Conservation (phyloP, 2,113 vertebrate species). For the Columba livia region DNA sequence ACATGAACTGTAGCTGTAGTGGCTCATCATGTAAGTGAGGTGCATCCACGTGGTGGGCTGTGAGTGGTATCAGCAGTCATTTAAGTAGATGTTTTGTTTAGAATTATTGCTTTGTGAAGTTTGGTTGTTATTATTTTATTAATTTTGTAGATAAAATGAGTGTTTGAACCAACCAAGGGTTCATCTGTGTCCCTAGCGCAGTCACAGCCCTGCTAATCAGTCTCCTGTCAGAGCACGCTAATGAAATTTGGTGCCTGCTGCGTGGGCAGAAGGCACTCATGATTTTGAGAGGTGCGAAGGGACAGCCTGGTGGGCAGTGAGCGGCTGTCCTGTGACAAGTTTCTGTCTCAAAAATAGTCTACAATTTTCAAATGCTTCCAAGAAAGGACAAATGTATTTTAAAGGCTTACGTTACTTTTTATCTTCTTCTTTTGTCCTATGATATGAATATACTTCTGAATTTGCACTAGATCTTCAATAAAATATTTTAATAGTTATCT, state of each 20-base stretch:
- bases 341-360: neutral
- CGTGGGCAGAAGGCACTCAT: neutral
- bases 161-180: neutral
- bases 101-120: neutral
- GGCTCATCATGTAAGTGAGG: neutral
- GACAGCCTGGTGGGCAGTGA: neutral
- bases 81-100: neutral
- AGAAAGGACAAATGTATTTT: neutral
- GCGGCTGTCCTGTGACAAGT: neutral
- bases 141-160: neutral
- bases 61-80: neutral
- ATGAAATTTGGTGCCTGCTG: neutral
- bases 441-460: neutral
- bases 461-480: neutral
- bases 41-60: fast-evolving
- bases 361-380: neutral
- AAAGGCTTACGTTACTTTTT: neutral
- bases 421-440: neutral
- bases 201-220: neutral
- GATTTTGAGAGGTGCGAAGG: fast-evolving
- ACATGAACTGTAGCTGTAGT: neutral
- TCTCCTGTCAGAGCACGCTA: neutral
- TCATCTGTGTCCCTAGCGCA: neutral
- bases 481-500: neutral
- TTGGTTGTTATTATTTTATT: neutral